phyloP scores from a whole-genome alignment of 2,797 vertebrate species.

The Ciconia nigra region DNA sequence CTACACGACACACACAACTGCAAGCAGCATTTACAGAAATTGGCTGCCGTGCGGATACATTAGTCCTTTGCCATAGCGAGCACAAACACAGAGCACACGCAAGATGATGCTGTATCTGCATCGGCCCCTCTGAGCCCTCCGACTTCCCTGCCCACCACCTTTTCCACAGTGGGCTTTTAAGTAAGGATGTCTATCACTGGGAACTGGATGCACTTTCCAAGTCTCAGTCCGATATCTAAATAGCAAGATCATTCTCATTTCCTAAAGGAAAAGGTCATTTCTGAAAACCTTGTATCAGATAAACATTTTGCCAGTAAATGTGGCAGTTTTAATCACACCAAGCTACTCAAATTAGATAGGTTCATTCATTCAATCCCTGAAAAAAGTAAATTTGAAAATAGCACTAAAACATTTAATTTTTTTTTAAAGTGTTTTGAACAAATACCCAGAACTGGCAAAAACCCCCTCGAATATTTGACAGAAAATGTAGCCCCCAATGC shows the following conservation, averaged over 20 bases:
- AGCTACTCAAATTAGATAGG: neutral
- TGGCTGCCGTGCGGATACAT: accelerated
- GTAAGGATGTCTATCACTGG: neutral
- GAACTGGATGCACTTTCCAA: neutral
- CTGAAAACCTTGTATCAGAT: neutral
- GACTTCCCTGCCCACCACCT: neutral
- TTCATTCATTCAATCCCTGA: neutral
- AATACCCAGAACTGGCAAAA: neutral
- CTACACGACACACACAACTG: neutral
- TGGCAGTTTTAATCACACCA: neutral
- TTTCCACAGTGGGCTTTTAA: neutral
- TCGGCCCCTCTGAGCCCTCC: neutral
- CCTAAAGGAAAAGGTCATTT: neutral
- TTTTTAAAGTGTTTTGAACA: neutral
- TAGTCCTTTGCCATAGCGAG: neutral
- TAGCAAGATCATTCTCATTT: neutral
- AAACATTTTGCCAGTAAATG: neutral
- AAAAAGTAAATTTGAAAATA: neutral
- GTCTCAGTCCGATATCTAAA: neutral
- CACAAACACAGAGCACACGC: accelerated
- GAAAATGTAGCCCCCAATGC: neutral
- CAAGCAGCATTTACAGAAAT: neutral
- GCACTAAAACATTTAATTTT: neutral
- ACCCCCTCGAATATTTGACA: neutral
- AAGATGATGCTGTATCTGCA: neutral